Evolutionary conservation across 2,888 invertebrate species (phyloP).

Genomic region (Trachelus iudaicus): DNA sequence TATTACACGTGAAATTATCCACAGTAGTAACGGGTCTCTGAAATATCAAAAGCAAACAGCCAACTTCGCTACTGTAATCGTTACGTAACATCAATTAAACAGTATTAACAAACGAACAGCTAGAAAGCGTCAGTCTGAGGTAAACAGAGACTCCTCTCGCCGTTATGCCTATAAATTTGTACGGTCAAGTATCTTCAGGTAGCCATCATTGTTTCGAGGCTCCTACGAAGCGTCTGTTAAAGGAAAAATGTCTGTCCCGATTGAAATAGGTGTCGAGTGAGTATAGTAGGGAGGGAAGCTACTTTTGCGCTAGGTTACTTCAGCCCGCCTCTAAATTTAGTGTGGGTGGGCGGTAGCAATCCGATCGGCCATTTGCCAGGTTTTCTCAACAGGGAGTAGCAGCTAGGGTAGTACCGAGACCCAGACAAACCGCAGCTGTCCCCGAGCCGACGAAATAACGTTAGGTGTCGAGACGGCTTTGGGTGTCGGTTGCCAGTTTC

Average conservation of each 20-base stretch:
- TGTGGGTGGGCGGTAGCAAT: slow-evolving; percentile 50
- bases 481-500: not conserved
- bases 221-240: not conserved
- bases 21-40: not conserved
- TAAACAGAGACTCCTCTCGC: not conserved
- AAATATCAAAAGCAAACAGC: not conserved
- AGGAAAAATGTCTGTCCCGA: not conserved
- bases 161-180: not conserved
- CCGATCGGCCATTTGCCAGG: slow-evolving; percentile 24
- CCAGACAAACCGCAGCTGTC: slow-evolving; percentile 48
- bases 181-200: not conserved
- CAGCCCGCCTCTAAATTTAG: slow-evolving; percentile 52
- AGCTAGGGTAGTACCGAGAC: not conserved
- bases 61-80: no score
- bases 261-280: not conserved
- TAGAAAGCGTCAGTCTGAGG: not conserved
- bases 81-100: not conserved
- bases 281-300: slow-evolving; percentile 11
- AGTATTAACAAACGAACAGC: not conserved
- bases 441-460: slow-evolving; percentile 35
- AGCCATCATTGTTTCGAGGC: not conserved
- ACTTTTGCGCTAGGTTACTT: slow-evolving; percentile 25
- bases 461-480: not conserved
- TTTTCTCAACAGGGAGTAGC: not conserved
- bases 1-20: not conserved